Percentiles rank a stretch among this genome's conserved stretches.
Conservation (phyloP, 2,888 invertebrate genomes). For the Xestia sexstrigata region DNA sequence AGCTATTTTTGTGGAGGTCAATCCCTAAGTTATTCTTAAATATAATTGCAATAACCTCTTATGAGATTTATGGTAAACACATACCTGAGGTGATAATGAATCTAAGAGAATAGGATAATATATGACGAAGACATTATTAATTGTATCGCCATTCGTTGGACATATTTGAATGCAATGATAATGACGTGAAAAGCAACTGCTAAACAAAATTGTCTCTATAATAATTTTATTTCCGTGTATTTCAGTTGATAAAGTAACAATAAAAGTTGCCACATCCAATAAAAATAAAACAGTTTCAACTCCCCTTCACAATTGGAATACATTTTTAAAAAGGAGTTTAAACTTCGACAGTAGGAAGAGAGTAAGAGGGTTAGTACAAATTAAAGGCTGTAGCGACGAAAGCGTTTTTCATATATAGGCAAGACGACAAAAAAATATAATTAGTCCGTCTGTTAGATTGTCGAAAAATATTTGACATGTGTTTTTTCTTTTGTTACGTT, state of each 20-base stretch:
- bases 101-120: too few species aligned
- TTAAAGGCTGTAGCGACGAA: background rate
- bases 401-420: background rate
- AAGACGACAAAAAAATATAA: too few species aligned
- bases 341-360: slow-evolving; percentile 74
- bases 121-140: too few species aligned
- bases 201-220: background rate
- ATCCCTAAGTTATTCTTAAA: background rate
- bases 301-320: slow-evolving; percentile 74
- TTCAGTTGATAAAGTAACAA: background rate
- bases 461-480: too few species aligned
- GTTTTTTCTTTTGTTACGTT: too few species aligned
- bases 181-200: background rate
- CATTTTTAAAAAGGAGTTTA: slow-evolving; percentile 78
- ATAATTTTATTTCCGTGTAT: background rate
- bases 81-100: background rate
- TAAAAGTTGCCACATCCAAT: slow-evolving; percentile 66
- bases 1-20: background rate
- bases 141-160: background rate
- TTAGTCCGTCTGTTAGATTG: too few species aligned
- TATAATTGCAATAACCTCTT: background rate
- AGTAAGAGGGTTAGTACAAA: slow-evolving; percentile 29
- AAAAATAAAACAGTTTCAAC: slow-evolving; percentile 33
- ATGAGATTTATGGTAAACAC: background rate
- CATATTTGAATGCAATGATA: background rate